A percentile compares a stretch with the other conserved stretches of the same genome.
Conservation (phyloP, 2,797 vertebrate genomes). For the Tachyglossus aculeatus region DNA sequence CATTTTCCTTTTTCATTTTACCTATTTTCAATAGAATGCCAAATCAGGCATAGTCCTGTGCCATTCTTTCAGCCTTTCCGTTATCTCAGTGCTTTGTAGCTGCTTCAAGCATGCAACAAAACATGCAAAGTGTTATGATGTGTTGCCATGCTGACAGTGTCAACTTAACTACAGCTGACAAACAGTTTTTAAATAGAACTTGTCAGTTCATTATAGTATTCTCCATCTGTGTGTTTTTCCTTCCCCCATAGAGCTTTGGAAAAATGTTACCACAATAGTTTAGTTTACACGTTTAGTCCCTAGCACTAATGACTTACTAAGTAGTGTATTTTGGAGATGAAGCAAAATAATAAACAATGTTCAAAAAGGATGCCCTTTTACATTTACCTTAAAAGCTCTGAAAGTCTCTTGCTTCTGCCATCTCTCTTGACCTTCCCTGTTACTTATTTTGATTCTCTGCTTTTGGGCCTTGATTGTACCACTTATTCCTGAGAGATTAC, state of each 20-base stretch:
- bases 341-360: slow-evolving; percentile 34
- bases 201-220: slow-evolving; percentile 76
- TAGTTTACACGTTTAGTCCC: slow-evolving; percentile 54
- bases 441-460: neutral
- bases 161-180: slow-evolving; percentile 80
- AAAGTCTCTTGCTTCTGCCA: neutral
- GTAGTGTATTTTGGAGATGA: slow-evolving; percentile 45
- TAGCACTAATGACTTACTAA: slow-evolving; percentile 52
- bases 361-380: slow-evolving; percentile 31
- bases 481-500: too few species aligned
- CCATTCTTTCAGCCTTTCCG: slow-evolving; percentile 32
- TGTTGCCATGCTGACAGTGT: slow-evolving; percentile 79
- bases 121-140: slow-evolving; percentile 73
- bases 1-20: neutral
- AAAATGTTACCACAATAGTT: slow-evolving; percentile 70
- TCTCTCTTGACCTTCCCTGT: accelerated
- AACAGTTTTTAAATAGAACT: slow-evolving; percentile 82
- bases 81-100: slow-evolving; percentile 9
- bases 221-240: slow-evolving; percentile 71
- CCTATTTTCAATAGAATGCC: slow-evolving; percentile 17
- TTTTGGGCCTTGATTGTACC: neutral
- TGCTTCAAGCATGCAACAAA: slow-evolving; percentile 51
- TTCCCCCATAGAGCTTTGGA: slow-evolving; percentile 57
- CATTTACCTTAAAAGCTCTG: neutral
- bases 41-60: neutral